These are phyloP conservation scores for Corbicula japonica DNA, from an alignment of 2,888 invertebrate species.

Conservation along the genomic window DNA sequence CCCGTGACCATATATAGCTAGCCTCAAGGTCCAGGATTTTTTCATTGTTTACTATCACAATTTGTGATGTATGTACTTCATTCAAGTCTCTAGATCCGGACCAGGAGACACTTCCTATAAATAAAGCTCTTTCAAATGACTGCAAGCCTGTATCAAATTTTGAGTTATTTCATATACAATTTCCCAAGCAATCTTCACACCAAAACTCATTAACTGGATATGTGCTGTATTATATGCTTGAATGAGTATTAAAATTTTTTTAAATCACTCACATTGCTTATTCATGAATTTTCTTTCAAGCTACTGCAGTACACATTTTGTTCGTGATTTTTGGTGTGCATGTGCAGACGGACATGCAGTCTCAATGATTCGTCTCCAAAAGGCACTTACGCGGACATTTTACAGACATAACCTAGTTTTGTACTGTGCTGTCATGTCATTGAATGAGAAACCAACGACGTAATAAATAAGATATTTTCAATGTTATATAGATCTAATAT, in stretches of 20 bases:
- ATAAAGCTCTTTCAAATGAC: constrained; percentile 3
- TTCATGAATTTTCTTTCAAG: constrained; percentile 4
- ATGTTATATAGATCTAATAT: constrained; percentile 9
- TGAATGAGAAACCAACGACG: constrained; percentile 3
- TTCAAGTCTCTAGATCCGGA: constrained; percentile 9
- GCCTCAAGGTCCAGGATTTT: constrained; percentile 3
- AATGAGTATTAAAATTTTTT: constrained; percentile 4
- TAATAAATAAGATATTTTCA: constrained; percentile 2
- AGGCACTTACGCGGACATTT: constrained; percentile 2
- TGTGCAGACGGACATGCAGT: constrained; percentile 7
- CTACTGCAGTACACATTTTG: constrained; percentile 9
- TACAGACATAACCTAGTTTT: constrained; percentile 3
- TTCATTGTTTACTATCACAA: constrained; percentile 3
- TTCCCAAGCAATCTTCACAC: constrained; percentile 10
- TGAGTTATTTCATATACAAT: constrained; percentile 5
- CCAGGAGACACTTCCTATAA: constrained; percentile 4
- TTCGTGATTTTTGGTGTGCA: constrained; percentile 8
- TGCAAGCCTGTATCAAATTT: constrained; percentile 8
- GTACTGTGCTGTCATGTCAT: constrained; percentile 3
- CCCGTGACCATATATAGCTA: constrained; percentile 2
- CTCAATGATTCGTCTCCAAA: constrained; percentile 7
- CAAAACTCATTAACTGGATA: constrained; percentile 17
- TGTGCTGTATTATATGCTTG: constrained; percentile 9
- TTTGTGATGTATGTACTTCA: constrained; percentile 9
- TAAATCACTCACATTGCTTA: constrained; percentile 1